A percentile compares a stretch with the other conserved stretches of the same genome.
phyloP scores from a whole-genome alignment of 1,140 invertebrate genomes.

The Orius laevigatus region DNA sequence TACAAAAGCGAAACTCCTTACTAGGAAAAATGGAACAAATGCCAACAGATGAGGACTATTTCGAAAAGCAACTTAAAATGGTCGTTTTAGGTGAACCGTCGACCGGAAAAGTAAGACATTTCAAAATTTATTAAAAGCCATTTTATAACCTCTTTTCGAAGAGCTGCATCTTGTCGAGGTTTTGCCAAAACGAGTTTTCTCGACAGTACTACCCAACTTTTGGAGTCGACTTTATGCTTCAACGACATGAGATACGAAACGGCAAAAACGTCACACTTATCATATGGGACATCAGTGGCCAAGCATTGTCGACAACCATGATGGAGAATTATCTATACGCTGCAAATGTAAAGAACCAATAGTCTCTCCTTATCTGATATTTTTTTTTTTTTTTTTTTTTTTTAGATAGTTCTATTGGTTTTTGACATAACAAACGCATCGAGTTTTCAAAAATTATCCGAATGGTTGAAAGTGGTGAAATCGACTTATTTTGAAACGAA shows the following conservation, averaged over 20 bases:
- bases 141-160: conserved; percentile 25
- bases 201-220: conserved; percentile 57
- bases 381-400: conserved; percentile 19
- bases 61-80: conserved; percentile 56
- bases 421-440: conserved; percentile 72
- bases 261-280: conserved; percentile 51
- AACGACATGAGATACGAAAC: conserved; percentile 42
- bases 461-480: conserved; percentile 51
- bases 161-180: conserved; percentile 51
- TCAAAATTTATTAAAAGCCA: background rate
- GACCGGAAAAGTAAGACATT: conserved; percentile 60
- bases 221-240: conserved; percentile 67
- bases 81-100: conserved; percentile 62
- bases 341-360: conserved; percentile 50
- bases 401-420: conserved; percentile 63
- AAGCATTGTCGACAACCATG: conserved; percentile 55
- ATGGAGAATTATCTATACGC: conserved; percentile 69
- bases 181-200: conserved; percentile 54
- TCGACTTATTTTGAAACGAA: conserved; percentile 33
- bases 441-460: conserved; percentile 60
- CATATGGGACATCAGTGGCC: conserved; percentile 72
- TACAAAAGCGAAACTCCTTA: too few relatives aligned
- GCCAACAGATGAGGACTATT: conserved; percentile 39
- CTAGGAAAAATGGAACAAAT: background rate
- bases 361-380: too few relatives aligned